A percentile compares a stretch with the other conserved stretches of the same genome.
Evolutionary conservation across 1,140 invertebrate species (phyloP).

Genomic region (Trichonephila clavata): DNA sequence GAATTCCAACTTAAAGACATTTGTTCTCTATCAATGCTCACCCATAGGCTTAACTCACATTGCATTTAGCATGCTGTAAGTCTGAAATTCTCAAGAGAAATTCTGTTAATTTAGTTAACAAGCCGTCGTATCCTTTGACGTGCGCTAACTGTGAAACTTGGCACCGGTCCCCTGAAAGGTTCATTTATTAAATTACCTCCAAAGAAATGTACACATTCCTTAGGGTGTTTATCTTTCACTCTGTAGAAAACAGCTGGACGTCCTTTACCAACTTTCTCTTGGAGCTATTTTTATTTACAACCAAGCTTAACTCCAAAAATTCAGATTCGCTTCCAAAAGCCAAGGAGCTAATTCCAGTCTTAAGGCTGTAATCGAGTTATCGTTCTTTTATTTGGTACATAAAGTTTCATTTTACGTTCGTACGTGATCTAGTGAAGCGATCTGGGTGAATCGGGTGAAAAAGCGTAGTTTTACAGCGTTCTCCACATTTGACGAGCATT

Average conservation of each 20-base stretch:
- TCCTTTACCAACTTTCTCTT: neutral
- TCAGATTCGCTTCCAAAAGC: slow-evolving; percentile 42
- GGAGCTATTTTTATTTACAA: slow-evolving; percentile 58
- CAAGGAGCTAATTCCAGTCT: slow-evolving; percentile 59
- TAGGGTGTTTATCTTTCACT: neutral
- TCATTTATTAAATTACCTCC: slow-evolving; percentile 8
- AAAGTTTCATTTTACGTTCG: slow-evolving; percentile 57
- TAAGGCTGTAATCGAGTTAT: slow-evolving; percentile 57
- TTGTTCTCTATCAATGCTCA: too few species aligned
- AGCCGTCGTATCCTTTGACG: neutral
- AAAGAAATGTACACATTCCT: slow-evolving; percentile 20
- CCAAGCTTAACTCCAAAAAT: slow-evolving; percentile 38
- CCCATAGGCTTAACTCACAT: too few species aligned
- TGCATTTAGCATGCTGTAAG: neutral
- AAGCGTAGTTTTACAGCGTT: slow-evolving; percentile 23
- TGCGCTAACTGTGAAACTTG: neutral
- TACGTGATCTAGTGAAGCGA: slow-evolving; percentile 53
- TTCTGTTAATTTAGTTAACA: slow-evolving; percentile 15
- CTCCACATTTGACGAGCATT: slow-evolving; percentile 45
- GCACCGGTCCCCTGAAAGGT: neutral
- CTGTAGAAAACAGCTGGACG: slow-evolving; percentile 1
- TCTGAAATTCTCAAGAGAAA: neutral
- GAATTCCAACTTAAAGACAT: too few species aligned
- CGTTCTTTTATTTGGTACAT: slow-evolving; percentile 63
- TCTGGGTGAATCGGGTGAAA: slow-evolving; percentile 42